Percentiles rank a stretch among this genome's conserved stretches.
Conservation (phyloP, 2,797 vertebrate species). For the Varecia variegata region DNA sequence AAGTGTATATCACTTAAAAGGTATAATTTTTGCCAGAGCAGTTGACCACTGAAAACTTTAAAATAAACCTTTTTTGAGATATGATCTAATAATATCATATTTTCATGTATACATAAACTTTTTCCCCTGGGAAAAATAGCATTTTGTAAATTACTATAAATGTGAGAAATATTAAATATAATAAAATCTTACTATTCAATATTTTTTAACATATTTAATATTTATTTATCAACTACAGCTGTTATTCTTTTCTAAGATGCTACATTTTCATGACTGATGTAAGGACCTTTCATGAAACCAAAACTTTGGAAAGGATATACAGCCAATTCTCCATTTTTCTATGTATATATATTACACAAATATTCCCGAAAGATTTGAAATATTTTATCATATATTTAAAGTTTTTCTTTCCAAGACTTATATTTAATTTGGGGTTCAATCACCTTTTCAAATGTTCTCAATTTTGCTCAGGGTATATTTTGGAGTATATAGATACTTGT, state of each 20-base stretch:
- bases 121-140: not conserved
- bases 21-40: not conserved
- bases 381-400: not conserved
- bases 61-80: not conserved
- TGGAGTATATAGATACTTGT: constrained; percentile 1
- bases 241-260: not conserved
- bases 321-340: not conserved
- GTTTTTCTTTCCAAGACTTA: constrained; percentile 16
- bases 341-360: not conserved
- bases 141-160: not conserved
- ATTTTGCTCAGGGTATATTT: constrained; percentile 10
- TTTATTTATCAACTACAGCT: not conserved
- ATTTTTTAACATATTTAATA: not conserved
- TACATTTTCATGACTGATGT: not conserved
- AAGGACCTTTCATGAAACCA: not conserved
- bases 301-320: not conserved
- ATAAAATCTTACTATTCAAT: not conserved
- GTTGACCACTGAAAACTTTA: not conserved
- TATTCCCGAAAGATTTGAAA: not conserved
- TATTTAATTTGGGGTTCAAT: constrained; percentile 38
- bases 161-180: not conserved
- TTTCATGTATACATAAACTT: not conserved
- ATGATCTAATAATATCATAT: not conserved
- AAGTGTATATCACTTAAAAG: not conserved
- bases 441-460: constrained; percentile 11